A percentile compares a stretch with the other conserved stretches of the same genome.
These are phyloP conservation scores for Eristalis intricaria DNA, from an alignment of 2,888 invertebrate genomes.

Conservation along the genomic window DNA sequence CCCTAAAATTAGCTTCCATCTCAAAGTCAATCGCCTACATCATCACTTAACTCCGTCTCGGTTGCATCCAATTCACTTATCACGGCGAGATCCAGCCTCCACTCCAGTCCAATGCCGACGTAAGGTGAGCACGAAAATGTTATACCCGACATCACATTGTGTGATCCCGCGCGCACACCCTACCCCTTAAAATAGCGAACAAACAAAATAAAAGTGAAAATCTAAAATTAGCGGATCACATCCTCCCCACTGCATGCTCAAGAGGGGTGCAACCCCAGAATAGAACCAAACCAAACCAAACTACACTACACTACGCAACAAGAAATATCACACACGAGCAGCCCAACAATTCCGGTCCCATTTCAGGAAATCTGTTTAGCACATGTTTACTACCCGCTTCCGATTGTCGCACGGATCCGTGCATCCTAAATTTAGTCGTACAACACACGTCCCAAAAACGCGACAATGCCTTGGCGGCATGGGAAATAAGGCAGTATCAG, in stretches of 20 bases:
- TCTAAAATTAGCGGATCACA: slow-evolving; percentile 58
- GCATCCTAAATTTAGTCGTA: slow-evolving; percentile 64
- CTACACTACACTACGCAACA: not conserved
- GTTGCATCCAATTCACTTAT: slow-evolving; percentile 18
- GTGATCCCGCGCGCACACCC: slow-evolving; percentile 25
- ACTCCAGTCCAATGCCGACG: not conserved
- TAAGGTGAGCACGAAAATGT: slow-evolving; percentile 45
- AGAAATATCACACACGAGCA: not conserved
- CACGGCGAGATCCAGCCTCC: slow-evolving; percentile 17
- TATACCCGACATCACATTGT: slow-evolving; percentile 37
- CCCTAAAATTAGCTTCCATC: slow-evolving; percentile 61
- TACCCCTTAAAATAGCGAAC: slow-evolving; percentile 47
- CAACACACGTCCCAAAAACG: slow-evolving; percentile 52
- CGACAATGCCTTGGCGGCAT: slow-evolving; percentile 31
- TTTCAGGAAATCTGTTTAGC: slow-evolving; percentile 69
- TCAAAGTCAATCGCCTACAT: slow-evolving; percentile 63
- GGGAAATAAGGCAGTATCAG: slow-evolving; percentile 22
- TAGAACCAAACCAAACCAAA: slow-evolving; percentile 8
- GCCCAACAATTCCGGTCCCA: slow-evolving; percentile 58
- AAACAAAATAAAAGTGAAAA: slow-evolving; percentile 3
- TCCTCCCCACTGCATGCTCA: slow-evolving; percentile 37
- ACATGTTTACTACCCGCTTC: slow-evolving; percentile 69
- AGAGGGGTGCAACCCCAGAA: slow-evolving; percentile 31
- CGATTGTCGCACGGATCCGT: slow-evolving; percentile 68
- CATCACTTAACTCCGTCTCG: slow-evolving; percentile 63